A percentile compares a stretch with the other conserved stretches of the same genome.
phyloP scores from a whole-genome alignment of 2,888 invertebrate species.

The Drosophila koepferae region DNA sequence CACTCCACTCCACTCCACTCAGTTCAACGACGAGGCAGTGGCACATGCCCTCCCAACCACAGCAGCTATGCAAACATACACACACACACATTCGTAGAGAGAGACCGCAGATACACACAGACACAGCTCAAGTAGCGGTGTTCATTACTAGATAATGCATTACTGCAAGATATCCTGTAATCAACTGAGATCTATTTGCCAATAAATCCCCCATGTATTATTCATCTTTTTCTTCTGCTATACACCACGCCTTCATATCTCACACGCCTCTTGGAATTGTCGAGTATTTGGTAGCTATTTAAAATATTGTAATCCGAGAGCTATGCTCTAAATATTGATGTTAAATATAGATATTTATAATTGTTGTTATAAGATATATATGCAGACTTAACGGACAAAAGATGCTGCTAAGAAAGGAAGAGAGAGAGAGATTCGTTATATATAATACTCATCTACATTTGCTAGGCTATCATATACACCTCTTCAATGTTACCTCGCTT shows the following conservation, averaged over 20 bases:
- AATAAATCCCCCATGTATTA: not conserved
- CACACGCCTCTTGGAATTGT: not conserved
- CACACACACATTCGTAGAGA: not conserved
- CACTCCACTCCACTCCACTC: conserved; percentile 18
- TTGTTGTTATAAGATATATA: no score
- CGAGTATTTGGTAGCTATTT: not conserved
- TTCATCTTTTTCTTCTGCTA: not conserved
- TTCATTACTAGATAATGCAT: not conserved
- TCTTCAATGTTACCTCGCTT: accelerated
- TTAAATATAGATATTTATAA: no score
- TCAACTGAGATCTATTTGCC: not conserved
- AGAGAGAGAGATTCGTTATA: not conserved
- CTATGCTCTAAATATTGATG: no score
- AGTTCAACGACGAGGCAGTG: conserved; percentile 54
- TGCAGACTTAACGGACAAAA: no score
- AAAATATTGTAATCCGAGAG: not conserved
- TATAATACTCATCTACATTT: not conserved
- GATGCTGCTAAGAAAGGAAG: not conserved
- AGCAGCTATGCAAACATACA: conserved; percentile 69
- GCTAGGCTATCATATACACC: not conserved
- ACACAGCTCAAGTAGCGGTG: conserved; percentile 18
- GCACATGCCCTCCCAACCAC: conserved; percentile 76
- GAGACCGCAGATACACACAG: conserved; percentile 23
- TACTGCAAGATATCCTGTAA: not conserved
- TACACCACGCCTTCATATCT: not conserved